Evolutionary conservation across 1,140 invertebrate genomes (phyloP), one percentile per base, ranked within the genome.

Genomic region (Euura lappo): DNA sequence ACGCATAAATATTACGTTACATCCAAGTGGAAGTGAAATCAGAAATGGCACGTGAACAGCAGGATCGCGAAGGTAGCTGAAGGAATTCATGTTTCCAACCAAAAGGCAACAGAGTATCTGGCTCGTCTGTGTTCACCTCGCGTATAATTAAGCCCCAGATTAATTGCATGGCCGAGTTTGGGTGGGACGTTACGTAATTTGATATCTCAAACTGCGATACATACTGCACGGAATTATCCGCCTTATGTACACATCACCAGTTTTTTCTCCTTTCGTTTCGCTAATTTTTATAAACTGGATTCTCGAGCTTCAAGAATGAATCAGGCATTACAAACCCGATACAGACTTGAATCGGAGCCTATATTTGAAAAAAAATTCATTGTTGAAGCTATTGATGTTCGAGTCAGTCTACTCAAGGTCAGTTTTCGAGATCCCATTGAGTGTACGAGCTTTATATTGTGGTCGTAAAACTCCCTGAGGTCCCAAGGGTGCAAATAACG

Each of bases 1-100:
- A 60, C 51, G 5, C 8, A 60, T 60, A 60, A 60, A 60, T 60
- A 60, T 60, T 60, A 60, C 51, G 51, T 60, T 60, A 60, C 51
- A 3, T 60, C 8, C 6, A n/a, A 60, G 51, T 60, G 51, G 51
- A 60, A 60, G 51, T 60, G 51, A 60, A 60, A 60, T 60, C 51
- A 11, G 10, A 11, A 60, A 60, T 6, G 51, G 51, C 51, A 60
- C 51, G 51, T 60, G 51, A 60, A 6, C 51, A 60, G 51, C 51
- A 6, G 51, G 51, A n/a, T 11, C 51, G 51, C 6, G 28, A 28
- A 28, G 28, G 28, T 28, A 28, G 51, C 8, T 60, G 13, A 11
- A 51, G 6, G 47, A 7, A 60, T 60, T 60, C 6, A 60, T 60
- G 10, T 60, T 60, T 11, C 51, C 51, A 60, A n/a, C 8, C 51